Base-by-base conservation (phyloP, 2,113 vertebrate genomes). In the Anser brachyrhynchus region DNA sequence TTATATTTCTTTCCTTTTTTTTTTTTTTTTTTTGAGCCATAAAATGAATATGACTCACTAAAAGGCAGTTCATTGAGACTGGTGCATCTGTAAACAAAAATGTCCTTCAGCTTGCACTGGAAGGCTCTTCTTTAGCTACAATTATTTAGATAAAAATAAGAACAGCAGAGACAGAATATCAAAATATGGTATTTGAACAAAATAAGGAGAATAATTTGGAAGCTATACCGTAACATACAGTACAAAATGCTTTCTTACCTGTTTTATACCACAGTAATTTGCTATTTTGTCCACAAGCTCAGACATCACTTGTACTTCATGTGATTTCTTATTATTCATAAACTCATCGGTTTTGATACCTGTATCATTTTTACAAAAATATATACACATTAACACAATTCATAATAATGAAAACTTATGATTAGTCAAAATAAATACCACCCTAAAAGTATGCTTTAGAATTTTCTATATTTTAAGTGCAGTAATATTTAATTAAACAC, bases 241-340 rank as follows among this genome's bases (percentile, higher is more conserved):
- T 69, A 75, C 87, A 89, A 94, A 95, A 77, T 26, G 59, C 54
- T 58, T 70, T 87, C 96, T 96, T 96, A 99, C 99, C 98, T 99
- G 99, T 57, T 98, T 98, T 96, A 99, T 95, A 73, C 96, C 94
- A 96, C 97, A 99, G 61, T 93, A 96, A 89, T 96, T 97, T 3
- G 98, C 98, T 81, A 99, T 96, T 91, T 81, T 94, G 55, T 97
- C 95, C 73, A 99, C 98, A 59, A 99, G 96, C 87, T 99, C 98
- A 73, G 99, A 99, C 99, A 99, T 99, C 73, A 97, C 97, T 80
- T 98, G 98, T 74, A 99, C 99, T 98, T 99, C 99, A 94, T 99
- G 99, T 29, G 99, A 99, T 84, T 99, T 99, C 96, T 99, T 99
- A 76, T 95, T 98, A 97, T 98, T 99, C 99, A 99, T 99, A 93